phyloP scores from a whole-genome alignment of 1,140 invertebrate species.

The Bradynema listronoti region DNA sequence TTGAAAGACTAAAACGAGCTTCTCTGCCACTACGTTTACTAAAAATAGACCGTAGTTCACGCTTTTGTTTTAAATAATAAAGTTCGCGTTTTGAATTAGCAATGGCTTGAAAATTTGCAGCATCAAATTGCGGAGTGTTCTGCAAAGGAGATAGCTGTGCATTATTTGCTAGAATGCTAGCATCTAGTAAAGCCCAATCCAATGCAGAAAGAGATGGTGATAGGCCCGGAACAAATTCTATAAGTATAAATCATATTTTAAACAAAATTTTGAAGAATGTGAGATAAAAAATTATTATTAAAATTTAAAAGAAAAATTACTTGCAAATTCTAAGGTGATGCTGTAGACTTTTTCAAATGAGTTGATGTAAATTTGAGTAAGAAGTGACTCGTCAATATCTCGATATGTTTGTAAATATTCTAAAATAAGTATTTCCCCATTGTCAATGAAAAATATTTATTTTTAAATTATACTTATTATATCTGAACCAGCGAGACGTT shows the following conservation, averaged over 20 bases:
- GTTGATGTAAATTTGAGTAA: constrained; percentile 28
- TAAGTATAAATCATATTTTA: too few species aligned
- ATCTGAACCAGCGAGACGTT: too few species aligned
- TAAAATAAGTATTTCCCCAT: constrained; percentile 14
- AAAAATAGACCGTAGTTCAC: too few species aligned
- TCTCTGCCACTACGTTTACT: constrained; percentile 1
- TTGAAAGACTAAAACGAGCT: constrained; percentile 24
- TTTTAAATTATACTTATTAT: too few species aligned
- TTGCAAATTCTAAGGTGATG: constrained; percentile 35
- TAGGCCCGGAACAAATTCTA: constrained; percentile 28
- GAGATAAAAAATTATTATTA: not conserved
- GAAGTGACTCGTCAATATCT: constrained; percentile 8
- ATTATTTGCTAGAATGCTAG: constrained; percentile 22
- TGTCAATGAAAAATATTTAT: constrained; percentile 3
- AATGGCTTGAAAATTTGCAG: too few species aligned
- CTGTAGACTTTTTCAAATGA: constrained; percentile 30
- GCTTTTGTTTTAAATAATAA: not conserved
- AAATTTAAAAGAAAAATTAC: constrained; percentile 21
- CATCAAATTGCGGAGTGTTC: too few species aligned
- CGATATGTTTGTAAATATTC: constrained; percentile 10
- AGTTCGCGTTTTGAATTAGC: too few species aligned
- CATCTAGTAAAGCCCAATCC: too few species aligned
- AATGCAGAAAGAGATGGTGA: constrained; percentile 17
- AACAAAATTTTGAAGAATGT: not conserved
- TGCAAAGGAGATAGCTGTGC: constrained; percentile 1